A percentile compares a stretch with the other conserved stretches of the same genome.
Conservation (phyloP, 1,140 invertebrate genomes). For the Drosophila sulfurigaster region DNA sequence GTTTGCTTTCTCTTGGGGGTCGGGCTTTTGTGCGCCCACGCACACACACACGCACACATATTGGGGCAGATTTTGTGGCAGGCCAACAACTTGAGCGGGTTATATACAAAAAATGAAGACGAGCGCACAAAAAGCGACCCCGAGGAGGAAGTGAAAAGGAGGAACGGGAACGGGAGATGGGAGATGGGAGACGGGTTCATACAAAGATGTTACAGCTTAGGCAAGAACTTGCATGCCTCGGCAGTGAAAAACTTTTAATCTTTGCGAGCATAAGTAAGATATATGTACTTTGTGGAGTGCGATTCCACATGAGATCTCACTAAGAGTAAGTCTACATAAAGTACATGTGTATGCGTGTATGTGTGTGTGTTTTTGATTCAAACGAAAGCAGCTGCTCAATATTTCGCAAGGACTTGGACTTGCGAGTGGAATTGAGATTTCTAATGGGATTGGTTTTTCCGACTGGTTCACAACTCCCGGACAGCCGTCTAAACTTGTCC, state of each 20-base stretch:
- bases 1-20: background rate
- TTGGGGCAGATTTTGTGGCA: constrained; percentile 45
- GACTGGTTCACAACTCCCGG: constrained; percentile 18
- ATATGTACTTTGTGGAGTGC: constrained; percentile 64
- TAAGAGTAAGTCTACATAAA: constrained; percentile 4
- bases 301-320: constrained; percentile 44
- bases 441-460: constrained; percentile 79
- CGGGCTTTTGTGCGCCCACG: constrained; percentile 19
- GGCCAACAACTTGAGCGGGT: constrained; percentile 70
- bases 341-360: constrained; percentile 28
- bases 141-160: background rate
- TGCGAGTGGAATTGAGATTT: constrained; percentile 74
- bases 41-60: constrained; percentile 8
- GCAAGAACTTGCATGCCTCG: constrained; percentile 73
- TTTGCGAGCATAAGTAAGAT: constrained; percentile 81
- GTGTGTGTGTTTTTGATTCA: constrained; percentile 43
- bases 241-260: constrained; percentile 82
- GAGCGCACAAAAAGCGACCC: constrained; percentile 51
- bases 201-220: constrained; percentile 82
- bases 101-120: constrained; percentile 47
- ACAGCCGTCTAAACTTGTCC: constrained; percentile 52
- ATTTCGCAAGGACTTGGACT: constrained; percentile 57
- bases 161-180: background rate
- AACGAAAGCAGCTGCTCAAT: constrained; percentile 78
- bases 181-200: constrained; percentile 16